A percentile compares a stretch with the other conserved stretches of the same genome.
Evolutionary conservation across 2,113 vertebrate genomes (phyloP).

Genomic region (Megaceryle maxima): DNA sequence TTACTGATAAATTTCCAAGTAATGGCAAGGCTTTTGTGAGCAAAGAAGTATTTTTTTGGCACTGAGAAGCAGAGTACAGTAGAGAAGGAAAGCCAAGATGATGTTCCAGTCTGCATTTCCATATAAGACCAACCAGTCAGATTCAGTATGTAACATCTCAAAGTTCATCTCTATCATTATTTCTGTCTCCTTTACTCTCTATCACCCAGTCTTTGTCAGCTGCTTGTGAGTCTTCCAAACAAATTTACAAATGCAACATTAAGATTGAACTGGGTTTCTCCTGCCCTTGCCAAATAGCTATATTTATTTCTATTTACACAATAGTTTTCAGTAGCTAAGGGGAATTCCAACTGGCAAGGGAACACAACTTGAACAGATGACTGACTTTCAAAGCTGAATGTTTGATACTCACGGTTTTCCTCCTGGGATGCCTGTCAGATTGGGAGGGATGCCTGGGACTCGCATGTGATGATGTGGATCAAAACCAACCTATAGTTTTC

Average conservation of each 20-base stretch:
- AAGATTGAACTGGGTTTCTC: neutral
- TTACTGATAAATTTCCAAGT: slow-evolving; percentile 22
- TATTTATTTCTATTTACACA: neutral
- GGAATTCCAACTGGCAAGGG: neutral
- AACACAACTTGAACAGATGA: slow-evolving; percentile 24
- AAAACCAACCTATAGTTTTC: slow-evolving; percentile 82
- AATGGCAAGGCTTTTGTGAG: slow-evolving; percentile 28
- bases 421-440: slow-evolving; percentile 85
- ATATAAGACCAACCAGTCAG: neutral
- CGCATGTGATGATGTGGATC: slow-evolving; percentile 89
- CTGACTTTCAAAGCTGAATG: slow-evolving; percentile 14
- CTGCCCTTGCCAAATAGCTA: neutral
- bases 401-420: slow-evolving; percentile 86
- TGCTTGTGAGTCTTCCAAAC: neutral
- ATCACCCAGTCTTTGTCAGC: neutral
- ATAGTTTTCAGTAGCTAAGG: neutral
- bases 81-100: slow-evolving; percentile 6
- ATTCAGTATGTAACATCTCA: neutral
- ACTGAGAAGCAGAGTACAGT: neutral
- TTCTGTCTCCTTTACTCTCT: neutral
- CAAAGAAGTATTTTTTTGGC: slow-evolving; percentile 25
- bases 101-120: slow-evolving; percentile 8
- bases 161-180: slow-evolving; percentile 16
- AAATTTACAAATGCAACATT: slow-evolving; percentile 32
- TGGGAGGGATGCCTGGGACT: slow-evolving; percentile 85